Base-by-base conservation (phyloP, 2,888 invertebrate genomes). In the Hypena proboscidalis region DNA sequence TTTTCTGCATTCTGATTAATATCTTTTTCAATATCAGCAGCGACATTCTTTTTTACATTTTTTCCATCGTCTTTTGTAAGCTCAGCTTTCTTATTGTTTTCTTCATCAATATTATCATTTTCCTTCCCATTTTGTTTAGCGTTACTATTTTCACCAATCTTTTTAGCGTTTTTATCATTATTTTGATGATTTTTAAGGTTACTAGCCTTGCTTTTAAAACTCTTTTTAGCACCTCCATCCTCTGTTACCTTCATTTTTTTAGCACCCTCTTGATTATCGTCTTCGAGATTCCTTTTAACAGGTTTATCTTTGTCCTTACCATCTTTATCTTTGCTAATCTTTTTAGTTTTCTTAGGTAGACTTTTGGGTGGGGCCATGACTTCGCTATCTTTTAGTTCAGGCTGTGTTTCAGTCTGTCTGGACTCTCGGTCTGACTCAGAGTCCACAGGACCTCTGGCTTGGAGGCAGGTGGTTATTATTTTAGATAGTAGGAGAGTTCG, bases 351-450 rank as follows among this genome's bases (percentile, higher is more conserved):
- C 53, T 81, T 88, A 0, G 87, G 87, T 1, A 83, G 25, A 2
- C 71, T 50, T 49, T 82, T 85, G 0, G 88, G 88, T 0, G 88
- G 88, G 0, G 85, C 86, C 88, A 88, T 88, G 0, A 81, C 69
- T 44, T 81, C 78, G 1, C 54, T 61, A 13, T 70, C 67, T 27
- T 55, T 48, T 27, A 35, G 3, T 36, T 63, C 62, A 14, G 23
- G 51, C 9, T 48, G 45, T 22, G 56, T 46, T 2, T 57, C 61
- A 21, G 66, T 58, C 0, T 49, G 61, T 9, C 66, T 64, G 0
- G 61, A 56, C 6, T 64, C 64, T 6, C 58, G n/a, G 6, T 63
- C 62, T 0, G 74, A 69, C 20, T 81, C 82, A 0, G 65, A 54
- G 6, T 80, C 80, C 35, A 70, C 45, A 0, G 68, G 58, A 0